Percentiles rank a stretch among this genome's conserved stretches.
phyloP scores from a whole-genome alignment of 2,797 vertebrate genomes.

The Lagorchestes hirsutus region DNA sequence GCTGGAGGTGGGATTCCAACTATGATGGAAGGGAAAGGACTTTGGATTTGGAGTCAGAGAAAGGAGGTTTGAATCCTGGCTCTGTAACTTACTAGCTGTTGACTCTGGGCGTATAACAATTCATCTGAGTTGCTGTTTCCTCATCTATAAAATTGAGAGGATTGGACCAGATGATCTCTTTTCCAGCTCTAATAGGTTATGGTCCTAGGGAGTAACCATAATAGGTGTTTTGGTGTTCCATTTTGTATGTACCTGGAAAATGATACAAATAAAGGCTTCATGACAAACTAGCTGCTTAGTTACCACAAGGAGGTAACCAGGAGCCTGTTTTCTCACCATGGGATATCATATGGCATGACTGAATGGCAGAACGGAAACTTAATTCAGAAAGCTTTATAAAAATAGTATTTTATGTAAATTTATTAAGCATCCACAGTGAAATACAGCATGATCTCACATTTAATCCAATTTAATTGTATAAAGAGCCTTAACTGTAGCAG shows the following conservation, averaged over 20 bases:
- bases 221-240: not conserved
- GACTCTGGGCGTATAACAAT: not conserved
- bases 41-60: not conserved
- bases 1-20: not conserved
- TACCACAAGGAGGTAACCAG: not conserved
- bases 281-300: not conserved
- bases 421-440: not conserved
- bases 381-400: not conserved
- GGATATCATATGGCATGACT: not conserved
- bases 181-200: not conserved
- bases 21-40: not conserved
- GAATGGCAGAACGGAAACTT: not conserved
- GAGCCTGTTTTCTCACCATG: not conserved
- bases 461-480: not conserved
- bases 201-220: not conserved
- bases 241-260: not conserved
- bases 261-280: not conserved
- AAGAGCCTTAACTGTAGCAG: not conserved
- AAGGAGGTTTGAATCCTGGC: slow-evolving; percentile 28
- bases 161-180: not conserved
- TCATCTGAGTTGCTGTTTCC: slow-evolving; percentile 15
- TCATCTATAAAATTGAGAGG: slow-evolving; percentile 27
- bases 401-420: not conserved
- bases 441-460: not conserved
- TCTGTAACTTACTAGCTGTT: slow-evolving; percentile 28